Evolutionary conservation across 2,888 invertebrate genomes (phyloP).

Genomic region (Eugnorisma glareosa): DNA sequence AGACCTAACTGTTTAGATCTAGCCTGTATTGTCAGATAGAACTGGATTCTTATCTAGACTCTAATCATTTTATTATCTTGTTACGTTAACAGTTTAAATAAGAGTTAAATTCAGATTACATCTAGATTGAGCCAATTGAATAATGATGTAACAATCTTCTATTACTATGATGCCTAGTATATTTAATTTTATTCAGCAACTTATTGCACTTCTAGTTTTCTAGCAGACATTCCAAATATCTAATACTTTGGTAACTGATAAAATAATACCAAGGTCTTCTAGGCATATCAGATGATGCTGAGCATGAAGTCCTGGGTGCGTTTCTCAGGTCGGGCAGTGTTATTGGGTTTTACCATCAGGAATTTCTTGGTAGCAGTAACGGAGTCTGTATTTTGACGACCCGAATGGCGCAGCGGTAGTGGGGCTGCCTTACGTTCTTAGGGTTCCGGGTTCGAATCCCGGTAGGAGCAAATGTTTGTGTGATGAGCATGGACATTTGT

Average conservation of each 20-base stretch:
- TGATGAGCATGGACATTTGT: too few species aligned
- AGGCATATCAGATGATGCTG: too few species aligned
- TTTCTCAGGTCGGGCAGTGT: too few species aligned
- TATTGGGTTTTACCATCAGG: too few species aligned
- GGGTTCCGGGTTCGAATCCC: too few species aligned
- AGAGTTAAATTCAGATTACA: conserved; percentile 9
- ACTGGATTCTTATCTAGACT: conserved; percentile 25
- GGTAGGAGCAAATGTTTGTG: too few species aligned
- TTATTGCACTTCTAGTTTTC: background rate
- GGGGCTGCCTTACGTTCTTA: too few species aligned
- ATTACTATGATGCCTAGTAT: background rate
- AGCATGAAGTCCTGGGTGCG: too few species aligned
- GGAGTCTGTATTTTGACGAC: too few species aligned
- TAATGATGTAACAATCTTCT: conserved; percentile 11
- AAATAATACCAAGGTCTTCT: background rate
- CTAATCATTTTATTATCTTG: conserved; percentile 18
- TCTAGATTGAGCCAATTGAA: conserved; percentile 18
- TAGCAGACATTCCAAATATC: background rate
- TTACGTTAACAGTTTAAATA: conserved; percentile 2
- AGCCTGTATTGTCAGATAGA: background rate
- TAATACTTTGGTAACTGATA: background rate
- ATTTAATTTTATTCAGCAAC: background rate
- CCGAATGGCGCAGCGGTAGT: too few species aligned
- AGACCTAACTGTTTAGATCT: background rate
- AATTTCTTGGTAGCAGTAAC: too few species aligned